These are phyloP conservation scores for Sebastes alutus DNA, from an alignment of 2,797 vertebrate genomes.

Conservation along the genomic window DNA sequence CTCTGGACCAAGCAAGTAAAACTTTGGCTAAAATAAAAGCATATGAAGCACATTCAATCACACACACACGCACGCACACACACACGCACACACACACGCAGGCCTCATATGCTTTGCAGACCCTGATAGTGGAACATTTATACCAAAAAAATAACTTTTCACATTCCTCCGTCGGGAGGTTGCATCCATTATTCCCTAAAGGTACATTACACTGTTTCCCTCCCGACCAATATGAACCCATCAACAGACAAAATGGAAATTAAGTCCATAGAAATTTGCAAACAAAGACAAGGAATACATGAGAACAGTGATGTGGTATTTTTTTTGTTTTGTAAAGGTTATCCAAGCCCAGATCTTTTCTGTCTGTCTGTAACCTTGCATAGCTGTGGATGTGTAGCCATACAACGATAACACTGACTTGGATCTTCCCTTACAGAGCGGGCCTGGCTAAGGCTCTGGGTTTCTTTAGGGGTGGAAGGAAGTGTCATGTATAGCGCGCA, in stretches of 20 bases:
- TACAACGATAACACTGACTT: constrained; percentile 50
- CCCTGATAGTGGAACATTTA: constrained; percentile 68
- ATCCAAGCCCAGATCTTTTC: constrained; percentile 52
- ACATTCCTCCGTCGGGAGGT: constrained; percentile 52
- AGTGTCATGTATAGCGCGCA: background rate
- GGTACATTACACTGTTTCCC: background rate
- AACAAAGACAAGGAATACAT: background rate
- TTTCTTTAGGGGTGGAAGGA: constrained; percentile 16
- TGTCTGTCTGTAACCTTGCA: constrained; percentile 58
- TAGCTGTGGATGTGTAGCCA: constrained; percentile 69
- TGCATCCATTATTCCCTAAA: constrained; percentile 31
- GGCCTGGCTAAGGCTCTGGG: constrained; percentile 64
- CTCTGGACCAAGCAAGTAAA: constrained; percentile 49
- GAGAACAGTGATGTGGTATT: constrained; percentile 66
- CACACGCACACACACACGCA: constrained; percentile 20
- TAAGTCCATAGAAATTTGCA: background rate
- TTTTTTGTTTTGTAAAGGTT: constrained; percentile 52
- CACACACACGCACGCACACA: background rate
- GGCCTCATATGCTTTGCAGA: constrained; percentile 63
- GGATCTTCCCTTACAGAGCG: constrained; percentile 16
- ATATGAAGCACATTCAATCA: constrained; percentile 40
- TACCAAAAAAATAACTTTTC: constrained; percentile 22
- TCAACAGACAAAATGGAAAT: background rate
- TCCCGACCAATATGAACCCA: constrained; percentile 20
- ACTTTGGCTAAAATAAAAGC: constrained; percentile 60